Base-by-base conservation (phyloP, 1,140 invertebrate genomes). In the Diorhabda carinulata region DNA sequence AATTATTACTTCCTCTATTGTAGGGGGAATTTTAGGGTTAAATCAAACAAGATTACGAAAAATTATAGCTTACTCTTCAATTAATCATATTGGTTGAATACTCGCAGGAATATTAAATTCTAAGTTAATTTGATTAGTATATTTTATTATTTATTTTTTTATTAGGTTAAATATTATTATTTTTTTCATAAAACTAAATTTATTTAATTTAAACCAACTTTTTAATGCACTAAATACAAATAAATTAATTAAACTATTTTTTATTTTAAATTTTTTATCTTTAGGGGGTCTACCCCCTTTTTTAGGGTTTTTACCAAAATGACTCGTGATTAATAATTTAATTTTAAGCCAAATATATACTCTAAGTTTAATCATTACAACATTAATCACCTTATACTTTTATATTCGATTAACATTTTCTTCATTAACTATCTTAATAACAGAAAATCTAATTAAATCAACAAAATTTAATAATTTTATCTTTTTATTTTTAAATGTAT, bases 61-160 rank as follows among this genome's bases (percentile, higher is more conserved):
- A 84, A 74, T 84, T 73, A 75, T 85, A 81, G 72, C 80, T 62
- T 85, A 81, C 76, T 85, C 84, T 47, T 85, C 83, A 3, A 85
- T 85, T 81, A 85, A 84, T 74, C 83, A 85, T 74, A 80, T 84
- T 79, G 80, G 80, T 9, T 85, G 84, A 83, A 82, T 85, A 81
- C 64, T 85, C 67, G 70, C 71, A 66, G 64, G 70, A 45, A 73
- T 81, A 74, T 70, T 79, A 77, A 77, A 79, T 75, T 82, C 72
- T 43, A 74, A 81, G 76, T 80, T 73, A 72, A 69, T 82, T 75
- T 83, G 81, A 82, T 56, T 82, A 41, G 69, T 78, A 70, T 84
- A 83, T 75, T 81, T 83, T 72, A 43, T 78, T 64, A 76, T 83
- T 73, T 84, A 84, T 79, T 76, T 72, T 47, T 77, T 83, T 75